A percentile compares a stretch with the other conserved stretches of the same genome.
Evolutionary conservation across 2,113 vertebrate genomes (phyloP).

Genomic region (Antigone vipio): DNA sequence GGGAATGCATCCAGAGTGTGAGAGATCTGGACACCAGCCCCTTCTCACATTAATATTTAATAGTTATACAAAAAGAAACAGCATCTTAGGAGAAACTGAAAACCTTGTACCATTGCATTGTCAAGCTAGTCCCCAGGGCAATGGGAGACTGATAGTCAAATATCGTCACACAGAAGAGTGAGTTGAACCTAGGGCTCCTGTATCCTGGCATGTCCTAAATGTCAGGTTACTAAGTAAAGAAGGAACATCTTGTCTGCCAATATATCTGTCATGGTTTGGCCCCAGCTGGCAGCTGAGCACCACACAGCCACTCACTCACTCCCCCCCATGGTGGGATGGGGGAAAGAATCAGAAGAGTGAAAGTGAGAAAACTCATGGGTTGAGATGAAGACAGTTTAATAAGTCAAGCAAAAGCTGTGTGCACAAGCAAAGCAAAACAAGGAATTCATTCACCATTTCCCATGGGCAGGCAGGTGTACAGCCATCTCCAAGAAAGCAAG

Average conservation of each 20-base stretch:
- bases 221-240: not conserved
- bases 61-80: not conserved
- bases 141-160: not conserved
- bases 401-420: no score
- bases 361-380: no score
- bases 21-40: constrained; percentile 7
- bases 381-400: no score
- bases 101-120: not conserved
- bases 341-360: no score
- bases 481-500: no score
- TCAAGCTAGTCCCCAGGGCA: not conserved
- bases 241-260: not conserved
- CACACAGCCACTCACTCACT: no score
- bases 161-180: not conserved
- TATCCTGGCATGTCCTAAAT: not conserved
- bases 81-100: constrained; percentile 6
- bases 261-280: not conserved
- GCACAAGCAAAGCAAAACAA: no score
- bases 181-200: not conserved
- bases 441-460: no score
- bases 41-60: constrained; percentile 30
- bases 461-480: no score
- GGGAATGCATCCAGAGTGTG: not conserved
- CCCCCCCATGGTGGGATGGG: no score
- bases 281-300: no score